These are phyloP conservation scores for Neostethus bicornis DNA, from an alignment of 2,797 vertebrate genomes.

Conservation along the genomic window DNA sequence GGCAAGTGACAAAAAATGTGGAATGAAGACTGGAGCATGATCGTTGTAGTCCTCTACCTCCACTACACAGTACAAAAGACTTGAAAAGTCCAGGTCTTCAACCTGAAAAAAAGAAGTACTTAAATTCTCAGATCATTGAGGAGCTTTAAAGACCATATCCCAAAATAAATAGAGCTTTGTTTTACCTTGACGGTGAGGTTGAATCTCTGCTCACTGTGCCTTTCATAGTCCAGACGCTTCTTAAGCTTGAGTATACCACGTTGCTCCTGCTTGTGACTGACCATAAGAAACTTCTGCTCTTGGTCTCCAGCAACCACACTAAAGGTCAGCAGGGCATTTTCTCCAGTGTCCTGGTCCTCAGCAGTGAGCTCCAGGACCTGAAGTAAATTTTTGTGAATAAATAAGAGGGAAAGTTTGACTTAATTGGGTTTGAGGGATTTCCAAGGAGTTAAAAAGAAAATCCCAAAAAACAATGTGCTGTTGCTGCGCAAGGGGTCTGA, in stretches of 20 bases:
- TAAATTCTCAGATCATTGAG: accelerated
- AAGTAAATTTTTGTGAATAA: background rate
- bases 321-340: conserved; percentile 86
- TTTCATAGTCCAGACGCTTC: conserved; percentile 87
- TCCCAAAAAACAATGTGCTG: too few relatives aligned
- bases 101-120: conserved; percentile 66
- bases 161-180: background rate
- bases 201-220: conserved; percentile 84
- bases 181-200: conserved; percentile 85
- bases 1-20: conserved; percentile 79
- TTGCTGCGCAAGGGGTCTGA: too few relatives aligned
- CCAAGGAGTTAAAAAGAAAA: too few relatives aligned
- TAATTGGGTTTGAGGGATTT: background rate
- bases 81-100: conserved; percentile 88
- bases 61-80: conserved; percentile 82
- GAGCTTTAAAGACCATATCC: too few relatives aligned
- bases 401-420: background rate
- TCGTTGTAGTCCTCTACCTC: conserved; percentile 91
- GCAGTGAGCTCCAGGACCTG: conserved; percentile 82
- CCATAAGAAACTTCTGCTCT: conserved; percentile 89
- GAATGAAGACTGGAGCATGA: conserved; percentile 87
- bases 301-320: conserved; percentile 86
- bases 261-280: conserved; percentile 82
- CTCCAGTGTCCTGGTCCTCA: conserved; percentile 82
- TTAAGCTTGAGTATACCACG: conserved; percentile 85